Conservation (phyloP, 2,888 invertebrate species). For the Thyatira batis region DNA sequence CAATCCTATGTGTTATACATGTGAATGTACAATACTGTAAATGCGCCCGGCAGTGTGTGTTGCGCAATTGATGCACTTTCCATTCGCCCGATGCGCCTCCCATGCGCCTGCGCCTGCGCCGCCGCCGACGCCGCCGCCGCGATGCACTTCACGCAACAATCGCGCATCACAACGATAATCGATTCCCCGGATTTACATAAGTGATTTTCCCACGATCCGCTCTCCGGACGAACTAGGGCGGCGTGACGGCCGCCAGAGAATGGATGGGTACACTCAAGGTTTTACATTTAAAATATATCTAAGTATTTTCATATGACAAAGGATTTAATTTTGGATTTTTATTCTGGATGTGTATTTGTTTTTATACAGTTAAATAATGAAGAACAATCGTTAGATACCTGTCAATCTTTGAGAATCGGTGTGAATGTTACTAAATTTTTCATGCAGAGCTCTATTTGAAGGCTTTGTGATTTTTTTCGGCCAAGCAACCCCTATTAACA, state of each 20-base stretch:
- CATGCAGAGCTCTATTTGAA: too few species aligned
- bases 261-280: slow-evolving; percentile 69
- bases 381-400: too few species aligned
- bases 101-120: too few species aligned
- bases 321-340: too few species aligned
- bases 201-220: slow-evolving; percentile 75
- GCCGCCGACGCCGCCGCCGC: too few species aligned
- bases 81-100: slow-evolving; percentile 47
- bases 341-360: neutral
- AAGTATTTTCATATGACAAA: slow-evolving; percentile 18
- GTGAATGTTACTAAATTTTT: too few species aligned
- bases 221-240: slow-evolving; percentile 64
- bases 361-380: neutral
- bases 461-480: too few species aligned
- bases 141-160: slow-evolving; percentile 33
- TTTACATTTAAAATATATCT: slow-evolving; percentile 32
- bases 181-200: slow-evolving; percentile 76
- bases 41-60: slow-evolving; percentile 10
- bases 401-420: too few species aligned
- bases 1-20: neutral
- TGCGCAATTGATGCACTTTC: slow-evolving; percentile 76
- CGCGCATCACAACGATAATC: slow-evolving; percentile 62
- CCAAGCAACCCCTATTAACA: too few species aligned
- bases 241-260: slow-evolving; percentile 63
- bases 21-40: neutral